A percentile compares a stretch with the other conserved stretches of the same genome.
These are phyloP conservation scores for Lepidochrysops patricia DNA, from an alignment of 2,888 invertebrate species.

Conservation along the genomic window DNA sequence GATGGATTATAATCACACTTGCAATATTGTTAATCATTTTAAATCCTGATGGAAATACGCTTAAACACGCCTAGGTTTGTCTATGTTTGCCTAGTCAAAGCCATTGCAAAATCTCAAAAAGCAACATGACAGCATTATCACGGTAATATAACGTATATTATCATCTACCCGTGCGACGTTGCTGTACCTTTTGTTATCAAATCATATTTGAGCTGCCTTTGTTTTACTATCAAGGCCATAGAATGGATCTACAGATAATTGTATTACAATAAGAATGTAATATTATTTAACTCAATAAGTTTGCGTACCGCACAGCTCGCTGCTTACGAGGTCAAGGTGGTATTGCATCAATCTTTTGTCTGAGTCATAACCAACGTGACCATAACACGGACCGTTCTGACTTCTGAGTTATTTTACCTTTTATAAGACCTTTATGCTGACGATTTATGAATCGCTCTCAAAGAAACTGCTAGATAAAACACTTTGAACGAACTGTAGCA, in stretches of 20 bases:
- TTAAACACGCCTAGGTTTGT: too few species aligned
- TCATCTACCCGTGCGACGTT: not conserved
- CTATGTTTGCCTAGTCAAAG: too few species aligned
- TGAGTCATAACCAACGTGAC: slow-evolving; percentile 9
- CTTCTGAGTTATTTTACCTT: not conserved
- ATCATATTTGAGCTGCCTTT: not conserved
- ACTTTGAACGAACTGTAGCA: too few species aligned
- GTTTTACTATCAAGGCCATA: not conserved
- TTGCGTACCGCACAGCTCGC: not conserved
- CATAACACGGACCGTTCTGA: not conserved
- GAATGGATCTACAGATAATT: not conserved
- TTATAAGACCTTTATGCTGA: too few species aligned
- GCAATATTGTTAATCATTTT: too few species aligned
- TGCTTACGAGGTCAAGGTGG: slow-evolving; percentile 10
- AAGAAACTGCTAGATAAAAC: too few species aligned
- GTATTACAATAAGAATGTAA: not conserved
- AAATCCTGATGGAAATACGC: too few species aligned
- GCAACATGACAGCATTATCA: too few species aligned
- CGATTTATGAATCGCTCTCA: not conserved
- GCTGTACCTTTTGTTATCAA: not conserved
- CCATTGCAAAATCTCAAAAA: too few species aligned
- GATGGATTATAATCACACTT: too few species aligned
- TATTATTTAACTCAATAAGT: not conserved
- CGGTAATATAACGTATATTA: too few species aligned
- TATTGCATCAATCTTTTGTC: slow-evolving; percentile 11